phyloP scores from a whole-genome alignment of 30 jellyfish, hydroid and myxozoan genomes.

The Turritopsis rubra region DNA sequence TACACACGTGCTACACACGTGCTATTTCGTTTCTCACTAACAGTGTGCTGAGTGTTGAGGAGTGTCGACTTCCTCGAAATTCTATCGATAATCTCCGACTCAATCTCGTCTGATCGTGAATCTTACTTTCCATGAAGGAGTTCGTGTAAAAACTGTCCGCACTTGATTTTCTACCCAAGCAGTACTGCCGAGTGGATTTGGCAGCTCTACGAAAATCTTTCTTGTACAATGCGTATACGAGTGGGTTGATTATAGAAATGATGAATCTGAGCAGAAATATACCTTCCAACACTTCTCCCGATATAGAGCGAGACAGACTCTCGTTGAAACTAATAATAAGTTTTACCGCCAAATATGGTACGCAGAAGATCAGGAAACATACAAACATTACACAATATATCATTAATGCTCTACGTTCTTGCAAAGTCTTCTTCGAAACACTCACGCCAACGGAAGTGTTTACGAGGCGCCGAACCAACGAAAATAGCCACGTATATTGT shows the following conservation, averaged over 20 bases:
- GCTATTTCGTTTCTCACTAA: background rate
- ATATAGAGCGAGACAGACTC: constrained; percentile 4
- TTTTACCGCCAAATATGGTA: constrained; percentile 31
- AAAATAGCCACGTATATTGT: constrained; percentile 16
- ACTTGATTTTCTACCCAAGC: background rate
- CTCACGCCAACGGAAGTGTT: constrained; percentile 1
- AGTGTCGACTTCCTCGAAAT: background rate
- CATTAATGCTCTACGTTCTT: constrained; percentile 22
- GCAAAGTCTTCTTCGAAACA: background rate
- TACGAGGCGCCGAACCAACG: constrained; percentile 28
- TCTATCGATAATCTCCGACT: background rate
- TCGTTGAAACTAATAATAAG: background rate
- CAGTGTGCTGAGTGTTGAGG: background rate
- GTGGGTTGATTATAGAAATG: constrained; percentile 13
- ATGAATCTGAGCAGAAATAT: constrained; percentile 12
- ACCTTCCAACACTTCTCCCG: constrained; percentile 15
- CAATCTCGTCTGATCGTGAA: background rate
- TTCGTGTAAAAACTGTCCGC: background rate
- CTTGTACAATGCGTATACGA: constrained; percentile 17
- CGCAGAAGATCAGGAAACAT: constrained; percentile 29
- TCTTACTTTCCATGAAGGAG: background rate
- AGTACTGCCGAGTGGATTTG: background rate
- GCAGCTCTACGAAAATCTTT: constrained; percentile 20
- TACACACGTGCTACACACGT: background rate
- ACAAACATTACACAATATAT: constrained; percentile 26